phyloP scores from a whole-genome alignment of 2,113 vertebrate species.

The Clarias gariepinus region DNA sequence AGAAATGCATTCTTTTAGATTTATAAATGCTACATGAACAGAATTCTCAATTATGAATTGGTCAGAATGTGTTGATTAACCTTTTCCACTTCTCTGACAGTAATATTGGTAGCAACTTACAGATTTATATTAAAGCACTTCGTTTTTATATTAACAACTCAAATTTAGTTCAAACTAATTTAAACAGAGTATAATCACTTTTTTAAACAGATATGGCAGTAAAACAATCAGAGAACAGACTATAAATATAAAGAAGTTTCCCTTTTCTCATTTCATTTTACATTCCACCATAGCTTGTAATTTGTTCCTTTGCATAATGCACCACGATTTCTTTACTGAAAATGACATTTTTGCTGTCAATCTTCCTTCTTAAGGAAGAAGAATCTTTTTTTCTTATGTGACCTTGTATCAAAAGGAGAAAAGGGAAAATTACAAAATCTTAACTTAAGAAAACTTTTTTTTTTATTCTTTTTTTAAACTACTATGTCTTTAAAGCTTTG shows the following conservation, averaged over 20 bases:
- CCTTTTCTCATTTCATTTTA: not conserved
- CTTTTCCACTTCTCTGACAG: not conserved
- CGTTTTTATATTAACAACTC: not conserved
- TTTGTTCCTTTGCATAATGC: not conserved
- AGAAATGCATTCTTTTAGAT: not conserved
- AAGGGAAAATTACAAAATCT: slow-evolving; percentile 64
- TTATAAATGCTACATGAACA: not conserved
- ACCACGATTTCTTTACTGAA: not conserved
- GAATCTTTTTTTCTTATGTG: slow-evolving; percentile 54
- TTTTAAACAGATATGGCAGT: not conserved
- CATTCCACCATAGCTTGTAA: not conserved
- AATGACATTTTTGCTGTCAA: not conserved
- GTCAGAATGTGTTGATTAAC: not conserved
- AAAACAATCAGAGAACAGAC: not conserved
- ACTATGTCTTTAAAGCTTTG: slow-evolving; percentile 49
- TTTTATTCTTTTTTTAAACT: slow-evolving; percentile 58
- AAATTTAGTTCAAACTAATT: not conserved
- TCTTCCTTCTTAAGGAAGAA: slow-evolving; percentile 13
- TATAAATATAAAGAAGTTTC: not conserved
- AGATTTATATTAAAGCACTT: not conserved
- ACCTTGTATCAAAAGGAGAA: slow-evolving; percentile 54
- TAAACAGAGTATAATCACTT: not conserved
- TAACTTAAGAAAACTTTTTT: slow-evolving; percentile 61
- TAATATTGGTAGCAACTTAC: not conserved
- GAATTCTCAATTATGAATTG: not conserved